Evolutionary conservation across 2,888 invertebrate species (phyloP).

Genomic region (Heliconius hortense): DNA sequence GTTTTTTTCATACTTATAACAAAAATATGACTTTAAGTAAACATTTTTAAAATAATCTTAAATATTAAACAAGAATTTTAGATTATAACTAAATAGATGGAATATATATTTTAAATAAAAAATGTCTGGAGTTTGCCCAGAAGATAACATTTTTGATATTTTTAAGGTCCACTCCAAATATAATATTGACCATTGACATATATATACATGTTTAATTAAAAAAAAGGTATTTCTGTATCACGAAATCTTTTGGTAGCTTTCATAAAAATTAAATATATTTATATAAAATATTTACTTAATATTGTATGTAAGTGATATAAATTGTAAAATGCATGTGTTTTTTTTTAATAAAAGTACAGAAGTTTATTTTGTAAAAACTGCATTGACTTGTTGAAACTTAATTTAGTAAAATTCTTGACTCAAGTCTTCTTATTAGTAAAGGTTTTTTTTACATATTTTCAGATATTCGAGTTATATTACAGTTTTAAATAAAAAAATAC

Average conservation of each 20-base stretch:
- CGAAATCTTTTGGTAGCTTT: not conserved
- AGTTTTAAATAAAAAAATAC: not conserved
- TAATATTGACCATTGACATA: not conserved
- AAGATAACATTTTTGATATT: not conserved
- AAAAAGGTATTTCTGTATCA: not conserved
- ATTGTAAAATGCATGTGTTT: slow-evolving; percentile 11
- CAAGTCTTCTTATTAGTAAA: no score
- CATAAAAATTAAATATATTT: not conserved
- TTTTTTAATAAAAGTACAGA: not conserved
- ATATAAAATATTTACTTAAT: not conserved
- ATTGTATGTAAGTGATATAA: not conserved
- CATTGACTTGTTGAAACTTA: no score
- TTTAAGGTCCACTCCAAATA: not conserved
- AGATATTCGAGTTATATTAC: not conserved
- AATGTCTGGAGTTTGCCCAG: not conserved
- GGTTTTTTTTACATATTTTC: no score
- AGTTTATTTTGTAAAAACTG: not conserved
- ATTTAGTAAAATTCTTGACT: no score
- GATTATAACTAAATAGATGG: not conserved
- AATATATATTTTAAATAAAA: not conserved
- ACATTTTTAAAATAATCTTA: not conserved
- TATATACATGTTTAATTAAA: not conserved
- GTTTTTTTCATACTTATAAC: not conserved
- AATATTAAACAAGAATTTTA: not conserved
- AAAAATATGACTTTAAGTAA: not conserved